phyloP scores from a whole-genome alignment of 1,140 invertebrate genomes.

The Heliconius hermathena region DNA sequence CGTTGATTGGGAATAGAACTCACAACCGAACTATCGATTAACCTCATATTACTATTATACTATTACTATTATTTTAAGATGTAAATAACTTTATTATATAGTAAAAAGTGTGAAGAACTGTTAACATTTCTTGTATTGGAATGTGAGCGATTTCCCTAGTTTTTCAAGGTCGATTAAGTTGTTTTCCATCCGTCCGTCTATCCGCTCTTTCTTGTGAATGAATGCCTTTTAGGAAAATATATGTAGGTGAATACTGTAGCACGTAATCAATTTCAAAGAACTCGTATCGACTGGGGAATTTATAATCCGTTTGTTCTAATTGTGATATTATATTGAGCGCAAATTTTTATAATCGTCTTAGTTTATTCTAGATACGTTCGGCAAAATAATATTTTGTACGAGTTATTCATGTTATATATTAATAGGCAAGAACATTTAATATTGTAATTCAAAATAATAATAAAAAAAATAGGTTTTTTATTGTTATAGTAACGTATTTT shows the following conservation, averaged over 20 bases:
- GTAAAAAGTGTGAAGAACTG: not conserved
- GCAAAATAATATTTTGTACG: not conserved
- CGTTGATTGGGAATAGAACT: too few relatives aligned
- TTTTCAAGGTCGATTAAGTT: constrained; percentile 22
- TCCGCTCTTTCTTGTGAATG: constrained; percentile 29
- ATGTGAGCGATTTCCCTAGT: constrained; percentile 18
- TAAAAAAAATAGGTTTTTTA: too few relatives aligned
- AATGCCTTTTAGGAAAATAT: constrained; percentile 12
- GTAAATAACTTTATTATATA: not conserved
- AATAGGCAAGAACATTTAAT: too few relatives aligned
- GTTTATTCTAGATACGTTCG: not conserved
- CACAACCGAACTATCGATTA: too few relatives aligned
- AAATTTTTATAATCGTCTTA: not conserved
- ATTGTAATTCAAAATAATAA: too few relatives aligned
- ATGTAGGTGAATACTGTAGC: not conserved
- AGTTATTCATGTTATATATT: too few relatives aligned
- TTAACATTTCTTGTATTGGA: not conserved
- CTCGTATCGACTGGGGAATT: not conserved
- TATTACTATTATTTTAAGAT: not conserved
- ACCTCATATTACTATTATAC: not conserved
- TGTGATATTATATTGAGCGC: not conserved
- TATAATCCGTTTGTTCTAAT: not conserved
- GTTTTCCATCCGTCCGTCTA: constrained; percentile 16
- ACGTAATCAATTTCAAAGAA: constrained; percentile 3
- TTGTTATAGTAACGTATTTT: too few relatives aligned